Evolutionary conservation across 1,140 invertebrate genomes (phyloP).

Genomic region (Drosophila santomea): DNA sequence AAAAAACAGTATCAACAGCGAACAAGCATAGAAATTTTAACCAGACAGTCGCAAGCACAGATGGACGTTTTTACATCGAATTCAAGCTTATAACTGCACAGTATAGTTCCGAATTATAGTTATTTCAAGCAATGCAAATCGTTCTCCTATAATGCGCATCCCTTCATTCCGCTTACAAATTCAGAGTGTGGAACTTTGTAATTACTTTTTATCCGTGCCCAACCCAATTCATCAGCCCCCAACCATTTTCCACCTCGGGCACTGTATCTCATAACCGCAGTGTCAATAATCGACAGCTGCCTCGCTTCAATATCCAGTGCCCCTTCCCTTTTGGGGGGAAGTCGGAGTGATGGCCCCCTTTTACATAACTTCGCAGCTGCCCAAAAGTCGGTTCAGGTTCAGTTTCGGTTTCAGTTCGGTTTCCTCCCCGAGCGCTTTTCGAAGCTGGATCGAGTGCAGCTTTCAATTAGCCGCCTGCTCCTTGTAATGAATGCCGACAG

Average conservation of each 20-base stretch:
- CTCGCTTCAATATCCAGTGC: constrained; percentile 64
- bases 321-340: constrained; percentile 17
- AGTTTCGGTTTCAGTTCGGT: not conserved
- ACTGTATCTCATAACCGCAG: constrained; percentile 59
- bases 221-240: not conserved
- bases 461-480: constrained; percentile 79
- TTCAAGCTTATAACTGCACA: no score
- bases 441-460: constrained; percentile 69
- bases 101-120: no score
- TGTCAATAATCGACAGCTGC: constrained; percentile 82
- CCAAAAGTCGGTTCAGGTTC: constrained; percentile 17
- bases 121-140: no score
- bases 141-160: not conserved
- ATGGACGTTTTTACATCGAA: no score
- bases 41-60: no score
- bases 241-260: constrained; percentile 1
- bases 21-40: no score
- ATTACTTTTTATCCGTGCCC: not conserved
- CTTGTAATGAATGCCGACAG: constrained; percentile 78
- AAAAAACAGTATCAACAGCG: not conserved
- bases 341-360: constrained; percentile 38
- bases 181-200: not conserved
- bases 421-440: constrained; percentile 46
- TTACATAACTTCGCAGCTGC: constrained; percentile 70
- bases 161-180: no score